Evolutionary conservation across 2,888 invertebrate genomes (phyloP).

Genomic region (Ennomos erosarius): DNA sequence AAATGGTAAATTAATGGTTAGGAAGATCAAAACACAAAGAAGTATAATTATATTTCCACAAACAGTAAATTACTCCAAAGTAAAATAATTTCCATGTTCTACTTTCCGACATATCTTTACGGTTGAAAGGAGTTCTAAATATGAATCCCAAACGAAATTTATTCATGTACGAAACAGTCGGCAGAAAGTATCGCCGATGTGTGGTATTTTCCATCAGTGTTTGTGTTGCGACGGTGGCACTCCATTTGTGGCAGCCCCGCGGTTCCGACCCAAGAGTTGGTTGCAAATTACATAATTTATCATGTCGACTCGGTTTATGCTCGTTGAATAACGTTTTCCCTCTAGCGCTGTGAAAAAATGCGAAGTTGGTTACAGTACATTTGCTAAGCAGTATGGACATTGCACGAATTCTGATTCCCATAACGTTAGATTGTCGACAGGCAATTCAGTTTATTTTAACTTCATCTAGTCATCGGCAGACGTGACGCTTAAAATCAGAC

Average conservation of each 20-base stretch:
- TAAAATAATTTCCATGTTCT: too few relatives aligned
- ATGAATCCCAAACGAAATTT: constrained; percentile 31
- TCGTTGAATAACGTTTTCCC: constrained; percentile 58
- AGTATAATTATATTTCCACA: too few relatives aligned
- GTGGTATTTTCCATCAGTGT: constrained; percentile 38
- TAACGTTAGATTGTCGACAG: too few relatives aligned
- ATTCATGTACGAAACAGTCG: constrained; percentile 29
- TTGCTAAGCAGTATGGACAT: constrained; percentile 11
- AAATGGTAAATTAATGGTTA: too few relatives aligned
- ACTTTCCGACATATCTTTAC: neutral
- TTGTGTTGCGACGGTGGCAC: constrained; percentile 36
- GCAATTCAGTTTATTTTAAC: too few relatives aligned
- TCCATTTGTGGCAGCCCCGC: constrained; percentile 48
- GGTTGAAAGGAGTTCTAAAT: constrained; percentile 14
- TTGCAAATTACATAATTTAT: constrained; percentile 74
- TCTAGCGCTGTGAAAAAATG: constrained; percentile 45
- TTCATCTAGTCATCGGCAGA: too few relatives aligned
- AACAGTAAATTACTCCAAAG: too few relatives aligned
- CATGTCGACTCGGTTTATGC: constrained; percentile 60
- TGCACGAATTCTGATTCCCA: neutral
- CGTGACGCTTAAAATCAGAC: too few relatives aligned
- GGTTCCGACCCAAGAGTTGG: constrained; percentile 48
- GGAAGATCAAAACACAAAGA: too few relatives aligned
- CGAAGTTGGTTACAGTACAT: constrained; percentile 7
- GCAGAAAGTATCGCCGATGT: constrained; percentile 35